A percentile compares a stretch with the other conserved stretches of the same genome.
These are phyloP conservation scores for Isurus oxyrinchus DNA, from an alignment of 2,113 vertebrate genomes.

Conservation along the genomic window DNA sequence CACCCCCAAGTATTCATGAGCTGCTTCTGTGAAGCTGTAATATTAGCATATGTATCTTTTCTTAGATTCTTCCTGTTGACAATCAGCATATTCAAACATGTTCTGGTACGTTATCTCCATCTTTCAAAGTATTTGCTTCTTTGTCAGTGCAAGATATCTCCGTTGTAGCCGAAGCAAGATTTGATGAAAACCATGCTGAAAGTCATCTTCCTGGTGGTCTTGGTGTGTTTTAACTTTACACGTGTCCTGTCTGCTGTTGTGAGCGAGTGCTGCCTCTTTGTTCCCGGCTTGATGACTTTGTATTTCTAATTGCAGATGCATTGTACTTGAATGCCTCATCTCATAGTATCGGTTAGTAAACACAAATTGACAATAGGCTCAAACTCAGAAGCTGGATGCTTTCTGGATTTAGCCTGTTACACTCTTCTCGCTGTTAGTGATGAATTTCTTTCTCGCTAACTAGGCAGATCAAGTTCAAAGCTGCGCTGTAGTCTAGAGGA, in stretches of 20 bases:
- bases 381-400: neutral
- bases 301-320: neutral
- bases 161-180: conserved; percentile 2
- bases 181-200: neutral
- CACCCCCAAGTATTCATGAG: neutral
- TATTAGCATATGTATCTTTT: neutral
- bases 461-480: neutral
- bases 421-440: neutral
- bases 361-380: neutral
- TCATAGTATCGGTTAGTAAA: neutral
- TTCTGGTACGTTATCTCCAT: neutral
- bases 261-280: neutral
- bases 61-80: neutral
- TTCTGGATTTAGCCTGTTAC: neutral
- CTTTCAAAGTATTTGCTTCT: neutral
- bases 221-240: neutral
- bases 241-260: neutral
- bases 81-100: neutral
- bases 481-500: neutral
- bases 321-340: neutral
- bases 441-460: neutral
- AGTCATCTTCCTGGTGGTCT: neutral
- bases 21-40: neutral
- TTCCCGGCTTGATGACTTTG: neutral
- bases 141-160: conserved; percentile 14